Evolutionary conservation across 2,113 vertebrate species (phyloP).

Genomic region (Ptychochromis oligacanthus): DNA sequence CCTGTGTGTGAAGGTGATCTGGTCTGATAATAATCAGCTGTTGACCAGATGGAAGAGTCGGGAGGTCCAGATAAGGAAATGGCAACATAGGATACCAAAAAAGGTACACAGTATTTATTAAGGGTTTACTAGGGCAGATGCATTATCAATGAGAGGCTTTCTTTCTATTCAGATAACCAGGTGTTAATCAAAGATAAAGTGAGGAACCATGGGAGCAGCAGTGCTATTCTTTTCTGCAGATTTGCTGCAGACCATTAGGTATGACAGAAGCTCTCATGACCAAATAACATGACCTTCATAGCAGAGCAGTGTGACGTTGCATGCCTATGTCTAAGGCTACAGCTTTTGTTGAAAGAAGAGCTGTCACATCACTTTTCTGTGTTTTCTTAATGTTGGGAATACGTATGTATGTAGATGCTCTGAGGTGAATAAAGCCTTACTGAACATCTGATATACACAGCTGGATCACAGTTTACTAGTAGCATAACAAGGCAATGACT

Average conservation of each 20-base stretch:
- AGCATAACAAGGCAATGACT: neutral
- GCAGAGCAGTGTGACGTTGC: neutral
- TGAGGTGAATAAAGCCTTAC: neutral
- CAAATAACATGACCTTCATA: slow-evolving; percentile 46
- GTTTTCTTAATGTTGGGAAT: neutral
- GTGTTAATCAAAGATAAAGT: slow-evolving; percentile 62
- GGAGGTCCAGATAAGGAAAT: slow-evolving; percentile 58
- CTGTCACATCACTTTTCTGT: too few species aligned
- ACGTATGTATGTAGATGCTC: neutral
- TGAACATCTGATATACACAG: neutral
- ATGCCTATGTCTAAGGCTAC: neutral
- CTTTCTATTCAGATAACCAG: slow-evolving; percentile 53
- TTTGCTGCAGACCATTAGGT: neutral
- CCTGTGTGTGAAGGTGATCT: slow-evolving; percentile 56
- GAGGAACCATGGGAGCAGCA: neutral
- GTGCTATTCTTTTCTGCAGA: slow-evolving; percentile 30
- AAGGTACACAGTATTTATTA: slow-evolving; percentile 32
- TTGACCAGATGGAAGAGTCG: slow-evolving; percentile 30
- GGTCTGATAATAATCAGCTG: slow-evolving; percentile 54
- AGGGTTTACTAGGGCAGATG: neutral
- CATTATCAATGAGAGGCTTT: slow-evolving; percentile 33
- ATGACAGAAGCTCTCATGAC: slow-evolving; percentile 6
- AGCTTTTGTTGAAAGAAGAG: neutral
- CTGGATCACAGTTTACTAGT: neutral
- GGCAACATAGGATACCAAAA: neutral